These are phyloP conservation scores for Drosophila arawakana DNA, from an alignment of 1,140 invertebrate genomes.

Conservation along the genomic window DNA sequence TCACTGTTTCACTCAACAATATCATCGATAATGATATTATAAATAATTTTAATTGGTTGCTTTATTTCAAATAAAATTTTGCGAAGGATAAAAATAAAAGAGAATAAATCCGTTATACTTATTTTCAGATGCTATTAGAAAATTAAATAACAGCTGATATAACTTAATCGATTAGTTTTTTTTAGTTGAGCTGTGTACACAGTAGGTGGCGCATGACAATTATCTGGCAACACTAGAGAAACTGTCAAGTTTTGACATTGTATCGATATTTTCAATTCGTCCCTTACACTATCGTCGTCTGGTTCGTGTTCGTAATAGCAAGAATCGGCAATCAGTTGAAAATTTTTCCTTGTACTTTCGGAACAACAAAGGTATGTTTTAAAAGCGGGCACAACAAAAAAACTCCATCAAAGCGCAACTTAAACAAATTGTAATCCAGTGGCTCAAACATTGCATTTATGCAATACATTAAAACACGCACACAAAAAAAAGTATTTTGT, in stretches of 20 bases:
- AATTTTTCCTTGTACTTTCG: slow-evolving; percentile 75
- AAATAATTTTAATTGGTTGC: too few relatives aligned
- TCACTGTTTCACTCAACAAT: too few relatives aligned
- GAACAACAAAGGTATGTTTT: slow-evolving; percentile 79
- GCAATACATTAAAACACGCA: slow-evolving; percentile 45
- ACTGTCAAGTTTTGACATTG: slow-evolving; percentile 55
- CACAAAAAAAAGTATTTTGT: slow-evolving; percentile 56
- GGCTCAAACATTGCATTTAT: slow-evolving; percentile 52
- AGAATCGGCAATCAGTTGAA: slow-evolving; percentile 66
- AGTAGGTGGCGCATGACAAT: background rate
- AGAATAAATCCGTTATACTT: too few relatives aligned
- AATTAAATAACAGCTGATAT: background rate
- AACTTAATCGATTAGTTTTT: background rate
- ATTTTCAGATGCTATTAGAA: background rate
- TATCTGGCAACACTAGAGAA: slow-evolving; percentile 42
- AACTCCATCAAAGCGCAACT: slow-evolving; percentile 44
- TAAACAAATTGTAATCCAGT: slow-evolving; percentile 65
- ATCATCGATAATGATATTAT: too few relatives aligned
- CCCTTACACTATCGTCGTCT: slow-evolving; percentile 42
- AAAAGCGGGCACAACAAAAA: slow-evolving; percentile 29
- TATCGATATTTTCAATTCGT: slow-evolving; percentile 42
- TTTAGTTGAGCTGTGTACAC: background rate
- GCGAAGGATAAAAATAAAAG: too few relatives aligned
- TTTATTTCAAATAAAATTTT: too few relatives aligned
- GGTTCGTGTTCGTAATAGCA: slow-evolving; percentile 58